Conservation (phyloP, 2,113 vertebrate species). For the Podarcis raffonei region DNA sequence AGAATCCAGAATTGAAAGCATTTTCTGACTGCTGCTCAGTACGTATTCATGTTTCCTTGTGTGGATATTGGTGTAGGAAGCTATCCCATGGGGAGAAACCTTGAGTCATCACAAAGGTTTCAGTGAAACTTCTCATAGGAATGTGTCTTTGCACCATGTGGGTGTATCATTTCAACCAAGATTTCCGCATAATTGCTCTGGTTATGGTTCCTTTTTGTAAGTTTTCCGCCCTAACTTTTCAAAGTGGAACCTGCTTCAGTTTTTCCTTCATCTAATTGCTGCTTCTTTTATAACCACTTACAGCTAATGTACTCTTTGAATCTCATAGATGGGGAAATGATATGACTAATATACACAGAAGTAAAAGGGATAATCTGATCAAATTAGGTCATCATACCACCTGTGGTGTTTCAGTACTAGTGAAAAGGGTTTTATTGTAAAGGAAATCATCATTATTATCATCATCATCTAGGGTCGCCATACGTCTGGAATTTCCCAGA, state of each 20-base stretch:
- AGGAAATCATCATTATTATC: too few relatives aligned
- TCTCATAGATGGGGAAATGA: neutral
- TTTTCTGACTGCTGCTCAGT: too few relatives aligned
- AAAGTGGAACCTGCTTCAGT: neutral
- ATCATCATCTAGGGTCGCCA: too few relatives aligned
- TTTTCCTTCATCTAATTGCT: neutral
- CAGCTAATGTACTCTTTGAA: neutral
- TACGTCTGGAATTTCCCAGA: too few relatives aligned
- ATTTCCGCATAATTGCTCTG: neutral
- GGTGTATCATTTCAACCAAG: neutral
- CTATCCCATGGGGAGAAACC: neutral
- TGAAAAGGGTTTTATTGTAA: neutral
- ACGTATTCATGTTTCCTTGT: too few relatives aligned
- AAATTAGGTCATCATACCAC: neutral
- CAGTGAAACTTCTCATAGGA: constrained; percentile 29
- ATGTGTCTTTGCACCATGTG: constrained; percentile 38
- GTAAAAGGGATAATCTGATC: neutral
- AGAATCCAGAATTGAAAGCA: too few relatives aligned
- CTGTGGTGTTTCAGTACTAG: neutral
- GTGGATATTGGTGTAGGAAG: too few relatives aligned
- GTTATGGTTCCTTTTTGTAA: neutral
- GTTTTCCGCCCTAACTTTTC: neutral
- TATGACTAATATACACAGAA: neutral
- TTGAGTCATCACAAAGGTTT: neutral
- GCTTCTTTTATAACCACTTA: neutral